Percentiles rank a stretch among this genome's conserved stretches.
Conservation (phyloP, 53 echinoderm and acorn worm species). For the Echinarachnius parma region DNA sequence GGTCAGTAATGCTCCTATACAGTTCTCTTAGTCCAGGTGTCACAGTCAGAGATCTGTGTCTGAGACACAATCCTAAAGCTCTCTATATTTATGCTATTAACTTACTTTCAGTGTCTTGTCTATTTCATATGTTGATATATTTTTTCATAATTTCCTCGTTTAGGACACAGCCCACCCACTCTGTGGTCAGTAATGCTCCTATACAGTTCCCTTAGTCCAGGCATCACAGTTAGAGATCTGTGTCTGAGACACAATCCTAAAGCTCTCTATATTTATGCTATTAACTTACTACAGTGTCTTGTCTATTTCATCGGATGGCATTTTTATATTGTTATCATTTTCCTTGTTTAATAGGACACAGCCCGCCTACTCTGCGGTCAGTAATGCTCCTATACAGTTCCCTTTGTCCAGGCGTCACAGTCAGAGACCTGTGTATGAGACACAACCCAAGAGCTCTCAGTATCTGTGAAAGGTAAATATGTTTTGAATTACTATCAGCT, state of each 20-base stretch:
- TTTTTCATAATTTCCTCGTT: neutral
- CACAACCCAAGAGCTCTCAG: conserved; percentile 83
- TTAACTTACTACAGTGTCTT: too few relatives aligned
- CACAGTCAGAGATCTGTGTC: conserved; percentile 83
- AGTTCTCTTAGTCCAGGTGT: conserved; percentile 79
- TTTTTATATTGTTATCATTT: neutral
- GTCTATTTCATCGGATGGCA: too few relatives aligned
- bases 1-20: conserved; percentile 84
- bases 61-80: conserved; percentile 82
- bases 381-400: conserved; percentile 86
- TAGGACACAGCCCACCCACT: conserved; percentile 59
- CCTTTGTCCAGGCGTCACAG: conserved; percentile 77
- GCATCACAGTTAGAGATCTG: conserved; percentile 81
- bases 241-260: conserved; percentile 90
- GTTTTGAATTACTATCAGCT: too few relatives aligned
- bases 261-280: conserved; percentile 76
- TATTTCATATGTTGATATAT: too few relatives aligned
- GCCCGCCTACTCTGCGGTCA: conserved; percentile 65
- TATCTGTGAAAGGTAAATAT: conserved; percentile 85
- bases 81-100: conserved; percentile 83
- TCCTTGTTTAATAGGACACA: conserved; percentile 42
- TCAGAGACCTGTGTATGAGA: conserved; percentile 82
- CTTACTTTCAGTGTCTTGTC: too few relatives aligned
- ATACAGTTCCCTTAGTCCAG: conserved; percentile 80
- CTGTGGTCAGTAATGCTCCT: conserved; percentile 77